phyloP scores from a whole-genome alignment of 2,113 vertebrate species.

The Kobus ellipsiprymnus region DNA sequence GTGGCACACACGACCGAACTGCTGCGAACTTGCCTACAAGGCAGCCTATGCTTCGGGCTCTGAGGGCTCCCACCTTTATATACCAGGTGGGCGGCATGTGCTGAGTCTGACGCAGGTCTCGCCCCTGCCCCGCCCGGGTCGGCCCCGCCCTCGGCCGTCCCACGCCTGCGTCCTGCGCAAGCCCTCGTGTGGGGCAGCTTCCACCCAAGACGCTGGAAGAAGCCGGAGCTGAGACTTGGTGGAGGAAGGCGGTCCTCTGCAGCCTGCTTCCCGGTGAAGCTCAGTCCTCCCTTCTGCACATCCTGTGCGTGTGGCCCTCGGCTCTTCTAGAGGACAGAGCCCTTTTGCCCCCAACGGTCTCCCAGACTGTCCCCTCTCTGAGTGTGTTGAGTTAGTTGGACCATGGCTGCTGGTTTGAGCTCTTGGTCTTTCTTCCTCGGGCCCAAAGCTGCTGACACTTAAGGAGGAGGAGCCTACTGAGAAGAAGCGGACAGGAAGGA shows the following conservation, averaged over 20 bases:
- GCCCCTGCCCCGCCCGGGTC: not conserved
- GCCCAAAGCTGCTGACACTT: not conserved
- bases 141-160: not conserved
- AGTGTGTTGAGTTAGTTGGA: not conserved
- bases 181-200: not conserved
- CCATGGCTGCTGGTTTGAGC: not conserved
- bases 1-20: not conserved
- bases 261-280: rapidly evolving
- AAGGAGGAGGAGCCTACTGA: not conserved
- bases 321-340: not conserved
- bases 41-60: rapidly evolving
- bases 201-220: too few relatives aligned
- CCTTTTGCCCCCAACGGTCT: rapidly evolving
- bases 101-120: not conserved
- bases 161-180: not conserved
- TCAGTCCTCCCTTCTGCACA: not conserved
- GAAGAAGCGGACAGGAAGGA: not conserved
- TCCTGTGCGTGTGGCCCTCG: not conserved
- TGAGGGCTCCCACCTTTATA: not conserved
- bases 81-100: not conserved
- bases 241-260: rapidly evolving
- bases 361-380: not conserved
- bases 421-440: not conserved
- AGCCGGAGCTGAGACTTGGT: too few relatives aligned
- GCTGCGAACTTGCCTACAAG: not conserved